Base-by-base conservation (phyloP, 2,888 invertebrate species). In the Lasius fuliginosus region DNA sequence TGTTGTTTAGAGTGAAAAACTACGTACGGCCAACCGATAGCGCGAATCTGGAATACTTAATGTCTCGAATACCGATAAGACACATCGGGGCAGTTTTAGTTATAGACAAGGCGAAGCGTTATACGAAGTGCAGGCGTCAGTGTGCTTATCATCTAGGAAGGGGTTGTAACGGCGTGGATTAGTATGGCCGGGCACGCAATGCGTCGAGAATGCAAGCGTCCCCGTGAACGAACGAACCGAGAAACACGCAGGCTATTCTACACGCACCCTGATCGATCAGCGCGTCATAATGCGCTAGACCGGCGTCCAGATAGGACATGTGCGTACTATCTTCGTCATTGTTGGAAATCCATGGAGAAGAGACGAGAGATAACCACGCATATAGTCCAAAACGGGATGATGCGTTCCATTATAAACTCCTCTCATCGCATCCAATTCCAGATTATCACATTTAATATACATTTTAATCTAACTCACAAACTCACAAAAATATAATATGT, bases 211-310 rank as follows among this genome's bases (percentile, higher is more conserved):
- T 89, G 86, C 85, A 86, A 89, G 84, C 85, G 86, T 84, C 85
- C 75, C 85, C 83, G 85, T 77, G 89, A 88, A 90, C 87, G 90
- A 88, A 85, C 82, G 87, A 87, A 68, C 88, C 58, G 83, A 82
- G 85, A 83, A 89, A 92, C 91, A 90, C 91, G 89, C 90, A 90
- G 85, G 68, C 89, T 85, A 86, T 84, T 85, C 85, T 85, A 87
- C 92, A 91, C 91, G 90, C 89, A 90, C 87, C 82, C 87, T 90
- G 90, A 92, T 93, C 92, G 91, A 92, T 92, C 90, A 88, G 73
- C 82, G 83, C 84, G 89, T 89, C 88, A 91, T 91, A 90, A 91
- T 88, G 89, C 87, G 88, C 87, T 75, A 74, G 82, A 73, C 71
- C 81, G 62, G 71, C 75, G 79, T 68, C 65, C 74, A 86, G 88